A percentile compares a stretch with the other conserved stretches of the same genome.
These are phyloP conservation scores for Anguilla japonica DNA, from an alignment of 2,113 vertebrate genomes.

Conservation along the genomic window DNA sequence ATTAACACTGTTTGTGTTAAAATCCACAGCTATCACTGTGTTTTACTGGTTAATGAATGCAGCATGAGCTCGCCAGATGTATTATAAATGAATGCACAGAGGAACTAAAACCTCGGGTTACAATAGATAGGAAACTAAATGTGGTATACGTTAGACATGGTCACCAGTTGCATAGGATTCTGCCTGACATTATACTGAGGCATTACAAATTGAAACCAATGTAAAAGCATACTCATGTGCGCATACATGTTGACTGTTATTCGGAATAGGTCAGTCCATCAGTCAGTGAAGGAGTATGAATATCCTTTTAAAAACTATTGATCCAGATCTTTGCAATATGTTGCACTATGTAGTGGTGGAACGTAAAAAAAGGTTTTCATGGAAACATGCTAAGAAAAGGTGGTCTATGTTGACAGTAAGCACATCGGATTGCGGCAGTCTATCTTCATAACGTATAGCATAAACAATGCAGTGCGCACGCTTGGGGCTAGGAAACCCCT, in stretches of 20 bases:
- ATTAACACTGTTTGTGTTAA: too few species aligned
- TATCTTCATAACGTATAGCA: background rate
- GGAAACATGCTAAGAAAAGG: background rate
- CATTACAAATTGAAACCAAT: background rate
- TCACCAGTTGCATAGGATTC: background rate
- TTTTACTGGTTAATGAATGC: background rate
- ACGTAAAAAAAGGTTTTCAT: background rate
- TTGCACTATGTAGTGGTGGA: too few species aligned
- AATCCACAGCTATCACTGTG: too few species aligned
- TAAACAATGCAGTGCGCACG: background rate
- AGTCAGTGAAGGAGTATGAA: background rate
- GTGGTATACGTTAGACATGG: background rate
- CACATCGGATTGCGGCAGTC: background rate
- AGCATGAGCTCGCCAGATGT: background rate
- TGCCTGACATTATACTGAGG: background rate
- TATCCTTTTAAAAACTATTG: too few species aligned
- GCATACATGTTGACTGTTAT: background rate
- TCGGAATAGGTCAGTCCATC: background rate
- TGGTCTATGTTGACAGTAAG: background rate
- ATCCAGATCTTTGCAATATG: too few species aligned
- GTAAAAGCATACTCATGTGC: background rate
- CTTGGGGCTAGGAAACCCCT: background rate
- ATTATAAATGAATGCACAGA: background rate
- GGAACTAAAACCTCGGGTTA: background rate
- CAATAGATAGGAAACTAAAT: background rate